Percentiles rank a stretch among this genome's conserved stretches.
Conservation (phyloP, 2,797 vertebrate species). For the Molothrus ater region DNA sequence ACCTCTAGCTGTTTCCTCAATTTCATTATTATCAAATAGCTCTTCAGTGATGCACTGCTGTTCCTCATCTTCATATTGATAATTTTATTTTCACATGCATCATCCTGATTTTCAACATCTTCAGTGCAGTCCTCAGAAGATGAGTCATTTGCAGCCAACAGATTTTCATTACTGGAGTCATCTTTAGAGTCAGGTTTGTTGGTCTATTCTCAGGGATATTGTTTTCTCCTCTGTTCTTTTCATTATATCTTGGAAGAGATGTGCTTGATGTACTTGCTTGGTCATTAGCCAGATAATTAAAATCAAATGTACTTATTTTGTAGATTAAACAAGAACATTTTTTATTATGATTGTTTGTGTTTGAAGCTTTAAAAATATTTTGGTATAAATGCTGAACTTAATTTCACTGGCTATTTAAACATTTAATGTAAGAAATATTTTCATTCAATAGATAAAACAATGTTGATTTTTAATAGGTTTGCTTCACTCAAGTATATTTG, state of each 20-base stretch:
- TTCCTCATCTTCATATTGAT: slow-evolving; percentile 79
- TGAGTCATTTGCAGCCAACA: slow-evolving; percentile 76
- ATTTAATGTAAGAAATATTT: slow-evolving; percentile 63
- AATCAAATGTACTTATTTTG: slow-evolving; percentile 82
- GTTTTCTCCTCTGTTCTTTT: slow-evolving; percentile 76
- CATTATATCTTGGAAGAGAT: slow-evolving; percentile 78
- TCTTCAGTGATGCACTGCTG: slow-evolving; percentile 74
- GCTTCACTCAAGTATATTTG: slow-evolving; percentile 12
- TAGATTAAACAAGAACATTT: slow-evolving; percentile 77
- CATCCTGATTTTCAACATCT: slow-evolving; percentile 76
- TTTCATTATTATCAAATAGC: slow-evolving; percentile 77
- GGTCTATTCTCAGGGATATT: slow-evolving; percentile 76
- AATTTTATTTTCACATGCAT: slow-evolving; percentile 80
- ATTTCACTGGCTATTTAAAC: slow-evolving; percentile 70
- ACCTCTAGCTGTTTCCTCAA: slow-evolving; percentile 66
- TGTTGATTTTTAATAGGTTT: slow-evolving; percentile 60
- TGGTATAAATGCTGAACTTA: slow-evolving; percentile 60
- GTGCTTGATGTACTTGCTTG: slow-evolving; percentile 75
- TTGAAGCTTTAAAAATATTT: slow-evolving; percentile 73
- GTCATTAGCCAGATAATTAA: slow-evolving; percentile 81
- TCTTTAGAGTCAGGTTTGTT: slow-evolving; percentile 74
- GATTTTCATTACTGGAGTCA: slow-evolving; percentile 77
- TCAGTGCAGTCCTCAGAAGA: slow-evolving; percentile 73
- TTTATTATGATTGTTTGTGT: slow-evolving; percentile 77
- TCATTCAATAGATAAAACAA: slow-evolving; percentile 12